phyloP scores from a whole-genome alignment of 2,113 vertebrate species.

The Fulica atra region DNA sequence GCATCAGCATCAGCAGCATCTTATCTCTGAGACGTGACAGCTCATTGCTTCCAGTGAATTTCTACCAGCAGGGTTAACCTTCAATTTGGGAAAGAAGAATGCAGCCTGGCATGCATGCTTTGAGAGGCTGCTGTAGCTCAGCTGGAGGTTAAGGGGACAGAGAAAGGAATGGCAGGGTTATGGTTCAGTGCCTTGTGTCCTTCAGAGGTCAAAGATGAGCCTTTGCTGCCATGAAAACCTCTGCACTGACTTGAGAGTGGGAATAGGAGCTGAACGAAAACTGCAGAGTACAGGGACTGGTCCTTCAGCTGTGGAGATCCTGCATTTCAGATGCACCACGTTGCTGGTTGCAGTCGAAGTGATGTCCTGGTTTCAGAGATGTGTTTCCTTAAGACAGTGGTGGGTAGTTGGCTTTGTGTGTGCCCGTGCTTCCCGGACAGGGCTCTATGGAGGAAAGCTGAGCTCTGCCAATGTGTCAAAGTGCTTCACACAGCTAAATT shows the following conservation, averaged over 20 bases:
- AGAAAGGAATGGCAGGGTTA: neutral
- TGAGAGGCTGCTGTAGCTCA: slow-evolving; percentile 21
- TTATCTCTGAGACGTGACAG: neutral
- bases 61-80: neutral
- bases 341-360: neutral
- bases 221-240: neutral
- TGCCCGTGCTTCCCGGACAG: neutral
- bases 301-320: neutral
- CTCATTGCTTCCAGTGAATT: neutral
- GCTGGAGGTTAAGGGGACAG: neutral
- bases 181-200: neutral
- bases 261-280: neutral
- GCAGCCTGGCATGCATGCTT: neutral
- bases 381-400: neutral
- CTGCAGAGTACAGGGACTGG: neutral
- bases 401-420: neutral
- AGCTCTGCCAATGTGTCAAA: neutral
- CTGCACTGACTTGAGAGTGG: neutral
- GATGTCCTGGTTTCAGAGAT: neutral
- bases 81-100: neutral
- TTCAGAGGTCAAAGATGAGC: neutral
- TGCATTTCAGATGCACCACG: neutral
- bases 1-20: neutral
- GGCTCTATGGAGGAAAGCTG: neutral
- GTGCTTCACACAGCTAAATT: neutral